Percentiles rank a stretch among this genome's conserved stretches.
Conservation (phyloP, 1,140 invertebrate genomes). For the Eupristina koningsbergeri region DNA sequence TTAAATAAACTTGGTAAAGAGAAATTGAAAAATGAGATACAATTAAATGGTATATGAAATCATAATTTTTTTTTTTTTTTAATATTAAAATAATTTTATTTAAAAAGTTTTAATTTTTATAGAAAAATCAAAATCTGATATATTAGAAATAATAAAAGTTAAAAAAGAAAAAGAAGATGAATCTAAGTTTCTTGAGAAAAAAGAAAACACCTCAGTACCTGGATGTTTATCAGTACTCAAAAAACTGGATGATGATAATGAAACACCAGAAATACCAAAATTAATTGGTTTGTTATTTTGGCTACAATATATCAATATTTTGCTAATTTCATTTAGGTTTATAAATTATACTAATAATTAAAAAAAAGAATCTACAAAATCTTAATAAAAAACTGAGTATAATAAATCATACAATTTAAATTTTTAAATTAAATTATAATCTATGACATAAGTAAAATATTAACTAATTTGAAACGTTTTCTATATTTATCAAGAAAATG, state of each 20-base stretch:
- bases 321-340: too few relatives aligned
- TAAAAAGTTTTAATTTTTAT: not conserved
- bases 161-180: conserved; percentile 52
- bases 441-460: too few relatives aligned
- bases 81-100: not conserved
- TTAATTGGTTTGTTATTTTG: conserved; percentile 70
- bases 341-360: too few relatives aligned
- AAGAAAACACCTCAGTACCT: conserved; percentile 55
- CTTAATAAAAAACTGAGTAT: too few relatives aligned
- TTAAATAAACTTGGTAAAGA: conserved; percentile 54
- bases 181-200: conserved; percentile 6
- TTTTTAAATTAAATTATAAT: too few relatives aligned
- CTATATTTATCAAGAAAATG: too few relatives aligned
- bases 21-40: conserved; percentile 39
- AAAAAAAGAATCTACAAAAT: too few relatives aligned
- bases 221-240: conserved; percentile 61
- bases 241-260: conserved; percentile 60
- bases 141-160: not conserved
- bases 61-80: not conserved
- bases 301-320: too few relatives aligned
- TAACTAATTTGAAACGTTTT: too few relatives aligned
- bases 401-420: too few relatives aligned
- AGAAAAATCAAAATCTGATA: conserved; percentile 51
- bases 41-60: conserved; percentile 20
- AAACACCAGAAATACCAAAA: conserved; percentile 68